phyloP scores from a whole-genome alignment of 2,888 invertebrate genomes.

The Dynastes tityus region DNA sequence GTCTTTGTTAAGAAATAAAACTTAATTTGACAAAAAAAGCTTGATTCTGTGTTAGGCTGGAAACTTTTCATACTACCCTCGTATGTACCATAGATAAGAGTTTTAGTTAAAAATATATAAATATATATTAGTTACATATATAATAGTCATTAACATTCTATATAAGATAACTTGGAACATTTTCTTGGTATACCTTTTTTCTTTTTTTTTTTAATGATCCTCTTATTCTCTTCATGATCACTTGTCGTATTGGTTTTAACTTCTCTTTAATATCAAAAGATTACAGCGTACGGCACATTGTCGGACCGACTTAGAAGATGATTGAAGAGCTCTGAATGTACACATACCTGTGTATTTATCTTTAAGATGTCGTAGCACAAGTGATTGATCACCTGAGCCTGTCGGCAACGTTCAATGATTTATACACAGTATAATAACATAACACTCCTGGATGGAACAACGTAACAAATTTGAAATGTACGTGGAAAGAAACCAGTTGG shows the following conservation, averaged over 20 bases:
- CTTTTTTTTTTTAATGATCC: too few relatives aligned
- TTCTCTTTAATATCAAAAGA: slow-evolving; percentile 1
- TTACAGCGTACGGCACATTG: neutral
- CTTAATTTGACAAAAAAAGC: too few relatives aligned
- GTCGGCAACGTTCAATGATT: slow-evolving; percentile 60
- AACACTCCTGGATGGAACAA: slow-evolving; percentile 39
- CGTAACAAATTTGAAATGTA: slow-evolving; percentile 4
- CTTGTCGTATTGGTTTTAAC: slow-evolving; percentile 2
- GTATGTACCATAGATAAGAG: too few relatives aligned
- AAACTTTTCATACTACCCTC: too few relatives aligned
- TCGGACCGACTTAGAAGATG: slow-evolving; percentile 25
- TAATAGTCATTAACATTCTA: too few relatives aligned
- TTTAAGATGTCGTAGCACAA: slow-evolving; percentile 55
- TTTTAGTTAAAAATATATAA: too few relatives aligned
- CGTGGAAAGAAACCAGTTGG: slow-evolving; percentile 5
- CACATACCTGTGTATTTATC: slow-evolving; percentile 56
- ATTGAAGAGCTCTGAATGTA: slow-evolving; percentile 51
- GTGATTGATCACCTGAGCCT: slow-evolving; percentile 58
- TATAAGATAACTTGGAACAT: too few relatives aligned
- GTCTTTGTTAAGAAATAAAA: too few relatives aligned
- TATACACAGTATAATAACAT: slow-evolving; percentile 55
- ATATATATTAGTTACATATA: too few relatives aligned
- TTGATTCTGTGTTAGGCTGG: too few relatives aligned
- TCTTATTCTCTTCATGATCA: too few relatives aligned
- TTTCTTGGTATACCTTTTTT: too few relatives aligned